Conservation (phyloP, 2,888 invertebrate species). For the Pyrgus malvae region DNA sequence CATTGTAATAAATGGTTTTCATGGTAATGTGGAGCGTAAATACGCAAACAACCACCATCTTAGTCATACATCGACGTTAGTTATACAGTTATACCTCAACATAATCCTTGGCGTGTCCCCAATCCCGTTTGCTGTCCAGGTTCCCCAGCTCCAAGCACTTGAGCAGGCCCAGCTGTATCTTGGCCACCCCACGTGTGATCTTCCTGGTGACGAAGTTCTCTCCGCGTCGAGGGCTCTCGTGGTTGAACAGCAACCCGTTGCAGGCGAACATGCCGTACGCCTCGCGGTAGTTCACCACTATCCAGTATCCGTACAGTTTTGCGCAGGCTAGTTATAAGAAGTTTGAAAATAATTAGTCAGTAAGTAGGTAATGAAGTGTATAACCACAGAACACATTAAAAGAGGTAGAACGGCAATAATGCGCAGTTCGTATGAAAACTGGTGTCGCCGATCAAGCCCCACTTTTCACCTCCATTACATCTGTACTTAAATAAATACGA, state of each 20-base stretch:
- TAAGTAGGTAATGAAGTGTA: too few species aligned
- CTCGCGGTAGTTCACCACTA: conserved; percentile 96
- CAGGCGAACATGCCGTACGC: conserved; percentile 97
- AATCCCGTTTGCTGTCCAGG: conserved; percentile 97
- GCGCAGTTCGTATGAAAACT: too few species aligned
- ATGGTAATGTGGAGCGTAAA: too few species aligned
- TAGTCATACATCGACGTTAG: too few species aligned
- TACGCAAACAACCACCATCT: too few species aligned
- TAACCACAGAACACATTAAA: too few species aligned
- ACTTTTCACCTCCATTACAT: too few species aligned
- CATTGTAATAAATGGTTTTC: too few species aligned
- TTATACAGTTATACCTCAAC: background rate
- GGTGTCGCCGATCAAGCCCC: too few species aligned
- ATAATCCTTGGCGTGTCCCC: conserved; percentile 93
- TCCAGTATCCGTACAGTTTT: conserved; percentile 98
- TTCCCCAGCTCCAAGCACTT: conserved; percentile 95
- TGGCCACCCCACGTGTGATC: conserved; percentile 98
- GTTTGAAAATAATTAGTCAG: background rate
- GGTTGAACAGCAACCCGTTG: conserved; percentile 98
- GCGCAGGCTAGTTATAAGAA: conserved; percentile 88
- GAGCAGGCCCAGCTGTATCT: conserved; percentile 94
- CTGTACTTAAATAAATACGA: too few species aligned
- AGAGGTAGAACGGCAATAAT: too few species aligned
- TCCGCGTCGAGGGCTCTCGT: conserved; percentile 96
- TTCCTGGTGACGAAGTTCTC: conserved; percentile 99